Evolutionary conservation across 2,797 vertebrate species (phyloP).

Genomic region (Falco novaeseelandiae): DNA sequence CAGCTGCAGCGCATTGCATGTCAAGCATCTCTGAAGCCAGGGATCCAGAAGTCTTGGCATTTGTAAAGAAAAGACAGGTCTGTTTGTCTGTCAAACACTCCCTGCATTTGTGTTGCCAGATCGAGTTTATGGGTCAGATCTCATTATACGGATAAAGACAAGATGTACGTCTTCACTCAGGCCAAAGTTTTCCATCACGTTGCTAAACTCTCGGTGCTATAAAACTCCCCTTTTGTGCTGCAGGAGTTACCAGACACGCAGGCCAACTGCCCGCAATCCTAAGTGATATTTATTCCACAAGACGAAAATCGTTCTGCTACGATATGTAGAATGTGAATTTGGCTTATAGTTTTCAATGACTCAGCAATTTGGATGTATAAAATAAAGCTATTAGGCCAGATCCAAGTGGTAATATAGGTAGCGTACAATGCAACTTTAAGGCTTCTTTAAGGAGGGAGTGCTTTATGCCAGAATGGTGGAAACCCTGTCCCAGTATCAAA

Average conservation of each 20-base stretch:
- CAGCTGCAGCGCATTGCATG: not conserved
- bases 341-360: not conserved
- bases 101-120: not conserved
- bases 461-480: not conserved
- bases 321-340: not conserved
- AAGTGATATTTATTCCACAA: not conserved
- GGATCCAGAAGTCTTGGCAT: not conserved
- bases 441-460: not conserved
- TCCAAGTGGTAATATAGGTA: not conserved
- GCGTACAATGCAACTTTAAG: not conserved
- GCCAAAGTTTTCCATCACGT: not conserved
- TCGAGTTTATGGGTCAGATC: not conserved
- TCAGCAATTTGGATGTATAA: not conserved
- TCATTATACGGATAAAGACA: not conserved
- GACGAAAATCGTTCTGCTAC: not conserved
- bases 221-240: not conserved
- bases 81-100: slow-evolving; percentile 2
- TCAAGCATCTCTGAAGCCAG: not conserved
- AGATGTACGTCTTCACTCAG: not conserved
- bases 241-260: not conserved
- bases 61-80: not conserved
- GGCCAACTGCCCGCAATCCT: not conserved
- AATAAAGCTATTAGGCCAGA: not conserved
- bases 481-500: not conserved
- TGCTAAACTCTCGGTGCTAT: not conserved